These are phyloP conservation scores for Anniella stebbinsi DNA, from an alignment of 2,797 vertebrate species.

Conservation along the genomic window DNA sequence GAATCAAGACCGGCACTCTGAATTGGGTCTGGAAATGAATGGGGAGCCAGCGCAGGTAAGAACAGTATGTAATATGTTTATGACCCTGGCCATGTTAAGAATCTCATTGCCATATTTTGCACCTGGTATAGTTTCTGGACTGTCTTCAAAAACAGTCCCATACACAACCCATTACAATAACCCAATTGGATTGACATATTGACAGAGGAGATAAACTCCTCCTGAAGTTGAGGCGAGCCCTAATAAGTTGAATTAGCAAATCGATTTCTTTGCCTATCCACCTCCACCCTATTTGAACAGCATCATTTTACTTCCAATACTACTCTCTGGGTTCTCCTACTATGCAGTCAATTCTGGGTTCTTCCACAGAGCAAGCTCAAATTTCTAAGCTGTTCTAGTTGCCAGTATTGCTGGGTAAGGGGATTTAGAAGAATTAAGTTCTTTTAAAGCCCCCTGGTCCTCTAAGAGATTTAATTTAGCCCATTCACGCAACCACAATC, in stretches of 20 bases:
- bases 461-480: neutral
- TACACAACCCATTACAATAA: neutral
- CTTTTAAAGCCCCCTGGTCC: neutral
- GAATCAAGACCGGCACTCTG: too few species aligned
- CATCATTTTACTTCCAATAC: neutral
- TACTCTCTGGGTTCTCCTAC: neutral
- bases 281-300: too few species aligned
- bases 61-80: too few species aligned
- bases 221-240: neutral
- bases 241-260: conserved; percentile 1
- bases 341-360: too few species aligned
- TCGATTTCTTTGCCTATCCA: neutral
- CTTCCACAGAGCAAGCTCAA: neutral
- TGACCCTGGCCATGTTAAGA: too few species aligned
- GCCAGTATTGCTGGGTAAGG: neutral
- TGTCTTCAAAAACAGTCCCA: too few species aligned
- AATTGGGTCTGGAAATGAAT: too few species aligned
- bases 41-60: too few species aligned
- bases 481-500: neutral
- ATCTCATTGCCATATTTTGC: too few species aligned
- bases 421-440: neutral
- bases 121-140: too few species aligned
- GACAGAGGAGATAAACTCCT: neutral
- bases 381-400: neutral
- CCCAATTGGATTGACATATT: too few species aligned